Evolutionary conservation across 2,797 vertebrate species (phyloP).

Genomic region (Uromys caudimaculatus): DNA sequence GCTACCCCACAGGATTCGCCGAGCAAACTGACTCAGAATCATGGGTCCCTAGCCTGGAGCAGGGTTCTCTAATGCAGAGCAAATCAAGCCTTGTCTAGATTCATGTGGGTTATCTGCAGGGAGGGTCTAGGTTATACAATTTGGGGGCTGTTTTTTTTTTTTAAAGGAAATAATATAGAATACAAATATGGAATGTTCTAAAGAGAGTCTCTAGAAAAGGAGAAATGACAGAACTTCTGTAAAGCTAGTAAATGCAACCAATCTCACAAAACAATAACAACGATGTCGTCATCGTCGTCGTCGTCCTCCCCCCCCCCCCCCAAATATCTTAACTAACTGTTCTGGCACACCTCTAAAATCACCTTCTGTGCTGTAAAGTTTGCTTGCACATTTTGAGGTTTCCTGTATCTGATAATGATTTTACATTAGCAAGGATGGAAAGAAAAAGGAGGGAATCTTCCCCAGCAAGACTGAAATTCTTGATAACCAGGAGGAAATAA

Average conservation of each 20-base stretch:
- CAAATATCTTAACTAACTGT: background rate
- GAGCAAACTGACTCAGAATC: background rate
- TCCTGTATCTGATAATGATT: constrained; percentile 26
- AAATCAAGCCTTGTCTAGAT: constrained; percentile 18
- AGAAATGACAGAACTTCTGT: background rate
- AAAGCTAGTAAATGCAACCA: background rate
- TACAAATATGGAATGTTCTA: background rate
- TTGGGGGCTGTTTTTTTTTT: background rate
- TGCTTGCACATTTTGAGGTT: background rate
- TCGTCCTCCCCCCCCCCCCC: too few species aligned
- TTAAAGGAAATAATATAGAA: constrained; percentile 41
- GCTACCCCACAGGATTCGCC: background rate
- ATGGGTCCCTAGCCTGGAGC: background rate
- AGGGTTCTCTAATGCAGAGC: constrained; percentile 7
- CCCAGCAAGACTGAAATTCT: background rate
- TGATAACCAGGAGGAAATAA: background rate
- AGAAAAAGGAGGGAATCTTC: background rate
- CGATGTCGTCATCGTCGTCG: too few species aligned
- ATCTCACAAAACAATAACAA: background rate
- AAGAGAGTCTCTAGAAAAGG: background rate
- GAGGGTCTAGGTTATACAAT: background rate
- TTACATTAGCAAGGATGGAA: constrained; percentile 4
- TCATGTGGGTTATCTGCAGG: background rate
- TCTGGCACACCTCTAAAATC: background rate
- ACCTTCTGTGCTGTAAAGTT: background rate